Base-by-base conservation (phyloP, 2,113 vertebrate genomes). In the Fulmarus glacialis region DNA sequence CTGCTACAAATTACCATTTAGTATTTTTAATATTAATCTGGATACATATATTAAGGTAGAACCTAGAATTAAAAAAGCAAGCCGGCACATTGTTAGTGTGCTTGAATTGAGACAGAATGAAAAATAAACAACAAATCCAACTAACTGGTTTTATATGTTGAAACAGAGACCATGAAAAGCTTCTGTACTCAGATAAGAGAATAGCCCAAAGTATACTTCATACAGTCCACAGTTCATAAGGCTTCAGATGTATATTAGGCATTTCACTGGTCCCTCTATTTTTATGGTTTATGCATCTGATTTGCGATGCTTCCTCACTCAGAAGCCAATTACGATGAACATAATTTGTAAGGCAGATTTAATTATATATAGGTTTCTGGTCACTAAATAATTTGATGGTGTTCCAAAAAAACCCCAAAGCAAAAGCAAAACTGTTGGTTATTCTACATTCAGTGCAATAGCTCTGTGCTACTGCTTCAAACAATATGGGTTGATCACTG, bases 201-300 rank as follows among this genome's bases (percentile, higher is more conserved):
- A 27, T 21, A 87, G 62, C 48, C 40, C 2, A 0, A 85, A 58
- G 34, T 68, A 88, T 29, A 74, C 14, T 68, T 75, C 50, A 85
- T 45, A 30, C 26, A 84, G 87, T 70, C 47, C 84, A 93, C 84
- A 93, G 87, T 95, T 96, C 96, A 94, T 94, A 97, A 87, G 96
- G 93, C 96, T 97, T 96, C 96, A 95, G 60, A 82, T 26, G 6
- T 23, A 22, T 47, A 60, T 48, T 27, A 82, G 11, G 78, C 55
- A 91, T 82, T 96, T 75, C 64, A 47, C n/a, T 48, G 36, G 34
- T 77, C 66, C 32, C 34, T 79, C 19, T 90, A 12, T 67, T 87
- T 82, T 87, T 68, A 89, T 4, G 21, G 34, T 36, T 94, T 94
- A 82, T 29, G 43, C 34, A 84, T 63, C 80, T 87, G 77, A 78